phyloP scores from a whole-genome alignment of 2,888 invertebrate species.

The Nebria salina region DNA sequence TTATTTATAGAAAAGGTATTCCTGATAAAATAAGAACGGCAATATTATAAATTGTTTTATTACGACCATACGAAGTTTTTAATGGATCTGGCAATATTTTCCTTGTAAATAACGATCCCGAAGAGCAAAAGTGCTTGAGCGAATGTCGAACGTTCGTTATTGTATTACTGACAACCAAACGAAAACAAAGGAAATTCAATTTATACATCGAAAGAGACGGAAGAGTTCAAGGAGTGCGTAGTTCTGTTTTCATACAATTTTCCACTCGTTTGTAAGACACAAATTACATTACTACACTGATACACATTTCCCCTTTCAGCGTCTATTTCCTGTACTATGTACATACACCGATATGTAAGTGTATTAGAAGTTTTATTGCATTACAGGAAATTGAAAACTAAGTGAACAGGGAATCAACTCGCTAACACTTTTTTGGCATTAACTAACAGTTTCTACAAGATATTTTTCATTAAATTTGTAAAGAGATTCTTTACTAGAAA shows the following conservation, averaged over 20 bases:
- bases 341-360: slow-evolving; percentile 37
- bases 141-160: slow-evolving; percentile 30
- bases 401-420: slow-evolving; percentile 43
- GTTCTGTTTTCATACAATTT: slow-evolving; percentile 56
- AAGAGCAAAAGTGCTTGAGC: background rate
- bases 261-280: slow-evolving; percentile 53
- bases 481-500: no score
- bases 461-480: no score
- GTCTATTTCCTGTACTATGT: background rate
- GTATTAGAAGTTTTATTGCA: slow-evolving; percentile 43
- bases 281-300: slow-evolving; percentile 53
- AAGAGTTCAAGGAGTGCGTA: slow-evolving; percentile 45
- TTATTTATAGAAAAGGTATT: no score
- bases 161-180: slow-evolving; percentile 45
- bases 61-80: background rate
- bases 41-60: background rate
- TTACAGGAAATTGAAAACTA: slow-evolving; percentile 39
- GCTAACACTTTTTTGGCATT: background rate
- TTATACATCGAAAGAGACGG: slow-evolving; percentile 45
- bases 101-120: background rate
- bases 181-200: slow-evolving; percentile 53
- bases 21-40: background rate
- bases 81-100: background rate
- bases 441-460: background rate
- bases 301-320: slow-evolving; percentile 45